Base-by-base conservation (phyloP, 2,888 invertebrate species). In the Anagyrus pseudococci region DNA sequence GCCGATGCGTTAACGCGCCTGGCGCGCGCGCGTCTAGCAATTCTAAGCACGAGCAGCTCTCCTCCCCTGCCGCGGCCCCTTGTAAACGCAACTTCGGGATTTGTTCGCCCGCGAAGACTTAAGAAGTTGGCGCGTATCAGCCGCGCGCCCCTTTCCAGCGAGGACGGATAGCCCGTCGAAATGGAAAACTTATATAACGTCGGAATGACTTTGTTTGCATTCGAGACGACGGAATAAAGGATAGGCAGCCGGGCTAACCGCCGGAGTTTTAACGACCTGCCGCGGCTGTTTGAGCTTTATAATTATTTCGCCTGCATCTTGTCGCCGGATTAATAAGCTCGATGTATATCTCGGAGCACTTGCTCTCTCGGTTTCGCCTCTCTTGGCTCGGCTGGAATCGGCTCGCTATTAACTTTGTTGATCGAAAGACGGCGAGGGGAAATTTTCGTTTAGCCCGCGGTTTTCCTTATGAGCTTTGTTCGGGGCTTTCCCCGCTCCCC, bases 21-120 rank as follows among this genome's bases (percentile, higher is more conserved):
- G 37, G 20, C 46, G 52, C 58, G 52, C 44, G 44, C 52, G 58
- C 37, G 43, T 46, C 25, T 37, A 8, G 33, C 33, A 15, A 15
- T 37, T 10, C 13, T 8, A 37, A 37, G 33, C 8, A 37, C 33
- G 33, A 2, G 33, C 6, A 50, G 6, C 10, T 6, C 29, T 37
- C 15, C 33, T 37, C 33, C 13, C 4, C 15, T 37, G 33, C 33
- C 33, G 10, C 33, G 33, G 33, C n/a, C 46, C 52, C 57, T 57
- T 62, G 53, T 46, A 50, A 64, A 64, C 58, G 58, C 29, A 55
- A 59, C 53, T 64, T 64, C 15, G 15, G 48, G 55, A 58, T 58
- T 55, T 52, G 56, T 63, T 58, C 49, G 46, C 43, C 13, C n/a
- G n/a, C n/a, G 33, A 17, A 49, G 47, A 53, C 50, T 58, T 50